Evolutionary conservation across 2,888 invertebrate species (phyloP).

Genomic region (Cryptops parisi): DNA sequence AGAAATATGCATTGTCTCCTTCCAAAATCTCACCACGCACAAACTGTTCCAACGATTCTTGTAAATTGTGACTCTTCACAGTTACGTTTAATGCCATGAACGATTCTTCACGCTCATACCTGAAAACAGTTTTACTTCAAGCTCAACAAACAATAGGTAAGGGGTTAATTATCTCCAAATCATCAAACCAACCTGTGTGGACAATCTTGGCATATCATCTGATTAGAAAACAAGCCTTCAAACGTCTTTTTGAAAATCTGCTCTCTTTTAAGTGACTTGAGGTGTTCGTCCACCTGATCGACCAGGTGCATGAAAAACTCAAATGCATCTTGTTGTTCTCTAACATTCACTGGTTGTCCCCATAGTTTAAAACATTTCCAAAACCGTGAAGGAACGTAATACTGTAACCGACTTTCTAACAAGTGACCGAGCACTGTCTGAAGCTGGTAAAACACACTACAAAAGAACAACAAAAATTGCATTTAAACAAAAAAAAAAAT

Average conservation of each 20-base stretch:
- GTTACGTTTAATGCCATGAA: conserved; percentile 38
- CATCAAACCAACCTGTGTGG: conserved; percentile 32
- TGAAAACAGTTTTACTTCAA: conserved; percentile 19
- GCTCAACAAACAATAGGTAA: neutral
- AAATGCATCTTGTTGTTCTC: conserved; percentile 40
- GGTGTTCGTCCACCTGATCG: conserved; percentile 38
- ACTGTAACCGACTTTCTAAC: conserved; percentile 36
- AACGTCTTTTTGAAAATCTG: conserved; percentile 36
- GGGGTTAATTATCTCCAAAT: neutral
- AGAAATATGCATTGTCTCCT: conserved; percentile 41
- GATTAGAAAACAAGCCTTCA: conserved; percentile 39
- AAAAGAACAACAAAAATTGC: conserved; percentile 16
- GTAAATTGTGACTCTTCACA: conserved; percentile 35
- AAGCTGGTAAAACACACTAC: conserved; percentile 34
- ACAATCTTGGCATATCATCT: conserved; percentile 40
- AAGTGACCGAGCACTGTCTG: conserved; percentile 38
- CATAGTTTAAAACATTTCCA: conserved; percentile 38
- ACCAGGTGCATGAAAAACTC: conserved; percentile 39
- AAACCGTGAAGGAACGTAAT: conserved; percentile 36
- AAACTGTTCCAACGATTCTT: conserved; percentile 39
- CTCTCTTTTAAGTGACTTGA: conserved; percentile 33
- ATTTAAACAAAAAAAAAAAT: conserved; percentile 14
- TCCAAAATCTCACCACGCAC: conserved; percentile 39
- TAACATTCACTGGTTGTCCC: conserved; percentile 38
- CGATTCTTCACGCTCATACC: conserved; percentile 37